A percentile compares a stretch with the other conserved stretches of the same genome.
Evolutionary conservation across 2,888 invertebrate genomes (phyloP).

Genomic region (Bombylius major): DNA sequence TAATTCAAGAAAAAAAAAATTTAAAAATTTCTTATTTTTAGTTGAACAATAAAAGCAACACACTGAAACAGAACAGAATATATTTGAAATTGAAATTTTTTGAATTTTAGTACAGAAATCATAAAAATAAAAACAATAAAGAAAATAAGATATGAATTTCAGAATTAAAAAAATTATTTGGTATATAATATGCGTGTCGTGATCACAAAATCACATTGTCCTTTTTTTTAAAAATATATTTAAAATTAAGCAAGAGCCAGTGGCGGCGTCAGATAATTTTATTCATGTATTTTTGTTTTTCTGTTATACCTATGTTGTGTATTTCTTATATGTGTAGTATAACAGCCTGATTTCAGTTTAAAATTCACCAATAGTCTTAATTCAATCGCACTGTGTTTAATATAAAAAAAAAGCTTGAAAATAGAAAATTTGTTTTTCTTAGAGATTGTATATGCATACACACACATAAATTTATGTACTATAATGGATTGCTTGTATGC

Average conservation of each 20-base stretch:
- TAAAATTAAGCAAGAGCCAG: background rate
- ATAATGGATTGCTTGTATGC: conserved; percentile 22
- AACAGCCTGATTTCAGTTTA: too few species aligned
- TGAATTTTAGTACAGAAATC: conserved; percentile 19
- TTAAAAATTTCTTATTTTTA: conserved; percentile 11
- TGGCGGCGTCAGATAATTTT: background rate
- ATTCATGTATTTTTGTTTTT: too few species aligned
- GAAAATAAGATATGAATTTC: background rate
- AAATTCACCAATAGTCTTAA: too few species aligned
- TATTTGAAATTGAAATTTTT: conserved; percentile 39
- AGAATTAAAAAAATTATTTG: too few species aligned
- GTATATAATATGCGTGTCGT: too few species aligned
- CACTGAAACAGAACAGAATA: conserved; percentile 24
- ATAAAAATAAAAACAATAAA: background rate
- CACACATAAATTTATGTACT: conserved; percentile 19
- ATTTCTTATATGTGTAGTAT: too few species aligned
- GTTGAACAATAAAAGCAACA: conserved; percentile 39
- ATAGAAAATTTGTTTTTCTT: background rate
- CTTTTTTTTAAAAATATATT: too few species aligned
- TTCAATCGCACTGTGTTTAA: background rate
- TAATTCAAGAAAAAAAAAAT: background rate
- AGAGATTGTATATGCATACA: background rate
- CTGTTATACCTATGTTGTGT: too few species aligned
- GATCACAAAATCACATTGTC: background rate
- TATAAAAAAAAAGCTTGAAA: background rate